A percentile compares a stretch with the other conserved stretches of the same genome.
These are phyloP conservation scores for Hylaeus anthracinus DNA, from an alignment of 1,140 invertebrate species.

Conservation along the genomic window DNA sequence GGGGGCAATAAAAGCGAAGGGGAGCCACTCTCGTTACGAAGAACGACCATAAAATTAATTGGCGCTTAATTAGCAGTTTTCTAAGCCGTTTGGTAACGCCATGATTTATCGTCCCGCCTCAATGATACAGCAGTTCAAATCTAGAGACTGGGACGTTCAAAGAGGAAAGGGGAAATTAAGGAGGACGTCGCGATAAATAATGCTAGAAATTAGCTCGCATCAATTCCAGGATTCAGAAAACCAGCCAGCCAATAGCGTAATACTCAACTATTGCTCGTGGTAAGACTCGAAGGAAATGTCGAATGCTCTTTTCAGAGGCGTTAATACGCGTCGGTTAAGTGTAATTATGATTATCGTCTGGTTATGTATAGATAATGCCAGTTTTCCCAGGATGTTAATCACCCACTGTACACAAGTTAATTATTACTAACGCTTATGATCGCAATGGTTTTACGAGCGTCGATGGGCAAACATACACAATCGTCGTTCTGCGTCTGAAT, in stretches of 20 bases:
- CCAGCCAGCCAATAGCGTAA: too few relatives aligned
- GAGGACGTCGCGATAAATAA: too few relatives aligned
- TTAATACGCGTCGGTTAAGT: too few relatives aligned
- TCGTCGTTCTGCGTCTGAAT: neutral
- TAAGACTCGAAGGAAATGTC: too few relatives aligned
- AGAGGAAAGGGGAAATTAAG: too few relatives aligned
- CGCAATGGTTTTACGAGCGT: neutral
- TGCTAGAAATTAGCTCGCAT: too few relatives aligned
- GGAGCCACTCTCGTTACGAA: neutral
- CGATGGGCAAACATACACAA: neutral
- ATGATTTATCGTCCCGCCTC: neutral
- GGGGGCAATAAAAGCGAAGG: conserved; percentile 38
- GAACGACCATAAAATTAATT: conserved; percentile 6
- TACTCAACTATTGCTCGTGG: too few relatives aligned
- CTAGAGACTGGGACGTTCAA: too few relatives aligned
- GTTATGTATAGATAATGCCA: neutral
- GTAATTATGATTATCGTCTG: neutral
- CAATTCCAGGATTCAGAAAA: too few relatives aligned
- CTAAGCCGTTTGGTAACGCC: conserved; percentile 7
- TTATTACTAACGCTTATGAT: neutral
- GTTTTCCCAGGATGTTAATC: neutral
- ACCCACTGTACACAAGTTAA: neutral
- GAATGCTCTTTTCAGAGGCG: too few relatives aligned
- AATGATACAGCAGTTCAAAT: neutral
- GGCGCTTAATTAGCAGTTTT: conserved; percentile 28